phyloP scores from a whole-genome alignment of 2,113 vertebrate genomes.

The Malurus cyaneus region DNA sequence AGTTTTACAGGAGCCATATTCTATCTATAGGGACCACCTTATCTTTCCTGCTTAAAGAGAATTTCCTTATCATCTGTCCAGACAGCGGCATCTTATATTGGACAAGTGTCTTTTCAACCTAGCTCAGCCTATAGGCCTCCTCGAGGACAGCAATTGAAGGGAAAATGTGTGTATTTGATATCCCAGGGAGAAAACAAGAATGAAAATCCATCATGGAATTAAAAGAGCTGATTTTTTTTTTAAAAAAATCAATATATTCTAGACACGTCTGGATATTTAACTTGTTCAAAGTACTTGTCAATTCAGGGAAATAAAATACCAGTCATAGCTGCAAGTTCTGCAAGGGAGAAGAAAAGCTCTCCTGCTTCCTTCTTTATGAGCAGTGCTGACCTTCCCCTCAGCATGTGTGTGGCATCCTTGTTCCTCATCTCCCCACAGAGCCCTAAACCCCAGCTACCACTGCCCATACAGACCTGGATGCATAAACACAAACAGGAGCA shows the following conservation, averaged over 20 bases:
- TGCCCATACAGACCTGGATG: background rate
- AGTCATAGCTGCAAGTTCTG: background rate
- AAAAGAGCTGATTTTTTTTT: background rate
- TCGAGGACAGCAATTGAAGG: background rate
- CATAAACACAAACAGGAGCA: background rate
- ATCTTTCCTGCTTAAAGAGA: background rate
- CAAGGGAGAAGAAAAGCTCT: background rate
- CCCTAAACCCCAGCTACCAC: background rate
- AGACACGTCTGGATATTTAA: background rate
- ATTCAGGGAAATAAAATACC: background rate
- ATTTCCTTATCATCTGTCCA: background rate
- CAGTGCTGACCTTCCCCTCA: background rate
- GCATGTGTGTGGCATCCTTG: background rate
- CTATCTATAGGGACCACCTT: background rate
- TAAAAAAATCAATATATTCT: background rate
- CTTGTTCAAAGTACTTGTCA: background rate
- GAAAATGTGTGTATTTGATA: background rate
- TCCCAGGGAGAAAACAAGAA: background rate
- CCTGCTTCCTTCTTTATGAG: background rate
- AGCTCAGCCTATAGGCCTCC: background rate
- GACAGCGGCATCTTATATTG: background rate
- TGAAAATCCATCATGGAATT: background rate
- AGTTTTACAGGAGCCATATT: background rate
- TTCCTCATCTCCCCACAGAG: background rate
- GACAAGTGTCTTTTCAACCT: background rate